These are phyloP conservation scores for Engystomops pustulosus DNA, from an alignment of 2,113 vertebrate species.

Conservation along the genomic window DNA sequence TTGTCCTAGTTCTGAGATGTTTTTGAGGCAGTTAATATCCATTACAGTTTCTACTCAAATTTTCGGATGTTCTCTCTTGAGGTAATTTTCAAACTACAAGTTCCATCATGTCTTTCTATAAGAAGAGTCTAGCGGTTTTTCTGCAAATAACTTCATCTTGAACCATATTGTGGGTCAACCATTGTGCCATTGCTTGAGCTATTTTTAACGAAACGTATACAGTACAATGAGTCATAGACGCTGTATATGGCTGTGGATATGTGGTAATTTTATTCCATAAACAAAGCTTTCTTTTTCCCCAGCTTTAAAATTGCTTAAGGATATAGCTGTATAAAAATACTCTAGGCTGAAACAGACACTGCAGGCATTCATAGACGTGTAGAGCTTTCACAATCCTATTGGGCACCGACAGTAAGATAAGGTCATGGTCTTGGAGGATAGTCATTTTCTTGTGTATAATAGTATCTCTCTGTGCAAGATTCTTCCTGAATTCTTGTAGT, in stretches of 20 bases:
- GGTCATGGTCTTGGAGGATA: constrained; percentile 8
- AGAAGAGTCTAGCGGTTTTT: neutral
- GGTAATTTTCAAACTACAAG: constrained; percentile 3
- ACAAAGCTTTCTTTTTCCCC: neutral
- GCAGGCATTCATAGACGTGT: neutral
- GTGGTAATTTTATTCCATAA: constrained; percentile 9
- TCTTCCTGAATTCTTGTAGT: neutral
- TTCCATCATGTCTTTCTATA: constrained; percentile 1
- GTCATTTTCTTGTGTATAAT: neutral
- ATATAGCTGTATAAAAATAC: constrained; percentile 1
- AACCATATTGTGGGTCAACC: neutral
- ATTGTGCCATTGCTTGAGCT: neutral
- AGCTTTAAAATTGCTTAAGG: neutral
- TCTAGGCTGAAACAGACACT: neutral
- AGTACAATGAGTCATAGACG: neutral
- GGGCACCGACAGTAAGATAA: neutral
- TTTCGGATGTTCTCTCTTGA: neutral
- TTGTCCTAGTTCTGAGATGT: constrained; percentile 66
- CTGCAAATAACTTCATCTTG: neutral
- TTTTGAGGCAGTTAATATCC: constrained; percentile 69
- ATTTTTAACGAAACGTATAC: neutral
- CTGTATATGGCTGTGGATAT: neutral
- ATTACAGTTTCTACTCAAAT: constrained; percentile 64
- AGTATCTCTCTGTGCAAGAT: neutral
- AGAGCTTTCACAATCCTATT: constrained; percentile 1